Conservation (phyloP, 1,140 invertebrate species). For the Drosophila triauraria region DNA sequence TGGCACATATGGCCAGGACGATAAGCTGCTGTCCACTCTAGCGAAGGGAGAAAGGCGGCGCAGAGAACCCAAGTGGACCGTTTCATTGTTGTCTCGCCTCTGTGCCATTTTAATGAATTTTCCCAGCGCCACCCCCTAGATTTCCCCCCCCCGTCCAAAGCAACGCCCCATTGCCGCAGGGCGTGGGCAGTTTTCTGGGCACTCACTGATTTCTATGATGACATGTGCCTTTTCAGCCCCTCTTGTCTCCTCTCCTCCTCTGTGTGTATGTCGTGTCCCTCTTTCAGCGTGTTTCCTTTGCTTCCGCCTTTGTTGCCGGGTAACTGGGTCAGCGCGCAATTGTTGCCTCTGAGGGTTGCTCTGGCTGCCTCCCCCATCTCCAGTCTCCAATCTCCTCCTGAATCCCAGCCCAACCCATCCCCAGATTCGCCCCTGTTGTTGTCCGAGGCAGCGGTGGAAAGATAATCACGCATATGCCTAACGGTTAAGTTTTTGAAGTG, state of each 20-base stretch:
- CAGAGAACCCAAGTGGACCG: conserved; percentile 63
- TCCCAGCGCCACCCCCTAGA: conserved; percentile 41
- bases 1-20: conserved; percentile 70
- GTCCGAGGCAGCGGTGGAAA: conserved; percentile 62
- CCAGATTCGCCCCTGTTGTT: conserved; percentile 15
- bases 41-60: not conserved
- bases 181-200: conserved; percentile 59
- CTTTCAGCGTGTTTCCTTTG: conserved; percentile 80
- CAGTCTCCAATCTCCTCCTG: conserved; percentile 2
- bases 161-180: conserved; percentile 62
- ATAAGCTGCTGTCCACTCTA: conserved; percentile 64
- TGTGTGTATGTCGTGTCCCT: conserved; percentile 32
- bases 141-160: conserved; percentile 42
- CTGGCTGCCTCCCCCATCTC: conserved; percentile 7
- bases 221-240: conserved; percentile 77
- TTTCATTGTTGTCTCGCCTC: conserved; percentile 69
- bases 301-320: conserved; percentile 83
- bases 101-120: conserved; percentile 81
- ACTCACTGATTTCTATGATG: conserved; percentile 80
- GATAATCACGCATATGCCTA: conserved; percentile 83
- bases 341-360: conserved; percentile 70
- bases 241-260: conserved; percentile 3
- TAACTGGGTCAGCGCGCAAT: conserved; percentile 82
- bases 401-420: not conserved
- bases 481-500: conserved; percentile 83